These are phyloP conservation scores for Rhea pennata DNA, from an alignment of 2,113 vertebrate species.

Conservation along the genomic window DNA sequence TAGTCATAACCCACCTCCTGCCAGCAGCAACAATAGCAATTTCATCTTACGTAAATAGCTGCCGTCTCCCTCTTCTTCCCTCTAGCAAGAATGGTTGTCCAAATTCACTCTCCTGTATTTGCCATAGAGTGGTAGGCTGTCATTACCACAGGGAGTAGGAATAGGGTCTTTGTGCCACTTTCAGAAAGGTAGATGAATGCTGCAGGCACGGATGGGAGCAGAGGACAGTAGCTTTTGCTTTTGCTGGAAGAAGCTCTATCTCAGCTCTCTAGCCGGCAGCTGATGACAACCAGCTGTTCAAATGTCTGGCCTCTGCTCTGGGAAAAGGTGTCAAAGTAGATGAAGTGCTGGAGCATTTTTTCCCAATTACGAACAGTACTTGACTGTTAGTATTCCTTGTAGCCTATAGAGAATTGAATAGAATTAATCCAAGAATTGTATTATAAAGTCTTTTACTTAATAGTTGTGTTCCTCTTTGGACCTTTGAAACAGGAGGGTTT, in stretches of 20 bases:
- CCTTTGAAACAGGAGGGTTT: neutral
- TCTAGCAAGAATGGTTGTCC: neutral
- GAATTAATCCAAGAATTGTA: neutral
- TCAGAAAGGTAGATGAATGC: neutral
- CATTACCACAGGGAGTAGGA: neutral
- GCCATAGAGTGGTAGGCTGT: neutral
- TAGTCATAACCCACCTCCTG: neutral
- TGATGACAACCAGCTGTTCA: neutral
- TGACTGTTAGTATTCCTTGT: neutral
- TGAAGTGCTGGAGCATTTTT: neutral
- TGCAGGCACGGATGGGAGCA: neutral
- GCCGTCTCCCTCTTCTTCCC: neutral
- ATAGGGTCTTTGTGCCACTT: neutral
- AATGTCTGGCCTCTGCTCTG: neutral
- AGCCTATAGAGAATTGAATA: neutral
- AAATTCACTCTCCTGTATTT: neutral
- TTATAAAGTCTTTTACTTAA: neutral
- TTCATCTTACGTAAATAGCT: neutral
- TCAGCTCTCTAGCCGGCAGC: neutral
- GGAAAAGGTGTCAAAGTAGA: neutral
- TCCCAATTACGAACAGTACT: neutral
- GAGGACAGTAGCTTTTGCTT: neutral
- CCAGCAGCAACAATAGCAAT: neutral
- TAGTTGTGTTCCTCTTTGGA: neutral
- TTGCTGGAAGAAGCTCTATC: neutral